phyloP scores from a whole-genome alignment of 2,113 vertebrate genomes.

The Otis tarda region DNA sequence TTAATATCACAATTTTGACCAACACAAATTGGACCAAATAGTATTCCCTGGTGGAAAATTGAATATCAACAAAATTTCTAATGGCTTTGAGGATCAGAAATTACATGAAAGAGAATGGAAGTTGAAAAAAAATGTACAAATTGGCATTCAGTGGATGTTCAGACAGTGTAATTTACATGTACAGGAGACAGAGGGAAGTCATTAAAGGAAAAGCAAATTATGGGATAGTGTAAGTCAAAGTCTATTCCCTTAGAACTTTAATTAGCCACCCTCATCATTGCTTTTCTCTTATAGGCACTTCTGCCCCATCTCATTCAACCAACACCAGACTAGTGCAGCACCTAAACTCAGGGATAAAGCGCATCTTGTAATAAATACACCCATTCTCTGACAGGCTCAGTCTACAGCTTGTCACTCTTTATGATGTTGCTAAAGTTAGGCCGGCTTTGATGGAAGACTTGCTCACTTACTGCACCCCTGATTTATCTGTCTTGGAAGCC shows the following conservation, averaged over 20 bases:
- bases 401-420: neutral
- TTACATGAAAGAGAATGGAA: slow-evolving; percentile 5
- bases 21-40: neutral
- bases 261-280: neutral
- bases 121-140: neutral
- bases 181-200: slow-evolving; percentile 18
- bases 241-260: slow-evolving; percentile 26
- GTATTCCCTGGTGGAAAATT: neutral
- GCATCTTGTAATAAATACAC: neutral
- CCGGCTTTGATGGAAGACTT: neutral
- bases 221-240: slow-evolving; percentile 13
- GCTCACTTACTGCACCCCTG: neutral
- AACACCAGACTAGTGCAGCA: neutral
- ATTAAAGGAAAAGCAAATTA: slow-evolving; percentile 47
- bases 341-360: neutral
- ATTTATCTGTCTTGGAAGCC: neutral
- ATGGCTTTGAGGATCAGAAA: neutral
- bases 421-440: neutral
- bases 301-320: neutral
- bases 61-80: neutral
- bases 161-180: slow-evolving; percentile 21
- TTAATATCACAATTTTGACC: neutral
- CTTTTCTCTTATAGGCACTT: neutral
- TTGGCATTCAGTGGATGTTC: slow-evolving; percentile 9
- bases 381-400: neutral